phyloP scores from a whole-genome alignment of 2,888 invertebrate genomes.

The Nephrocerus scutellatus region DNA sequence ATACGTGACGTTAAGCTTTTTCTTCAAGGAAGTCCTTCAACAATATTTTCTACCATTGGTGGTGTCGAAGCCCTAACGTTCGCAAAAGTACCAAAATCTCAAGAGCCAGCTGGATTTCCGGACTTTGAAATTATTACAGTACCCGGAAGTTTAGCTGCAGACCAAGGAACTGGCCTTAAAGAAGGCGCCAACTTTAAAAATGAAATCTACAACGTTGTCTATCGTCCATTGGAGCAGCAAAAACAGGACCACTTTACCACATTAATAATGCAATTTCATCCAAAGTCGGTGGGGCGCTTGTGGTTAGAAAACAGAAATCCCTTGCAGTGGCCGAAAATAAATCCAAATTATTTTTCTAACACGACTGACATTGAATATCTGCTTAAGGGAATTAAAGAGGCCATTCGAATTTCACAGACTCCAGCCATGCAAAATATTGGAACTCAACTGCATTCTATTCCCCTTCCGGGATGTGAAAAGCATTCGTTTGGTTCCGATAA shows the following conservation, averaged over 20 bases:
- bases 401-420: constrained; percentile 54
- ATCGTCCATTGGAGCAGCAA: constrained; percentile 49
- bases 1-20: constrained; percentile 26
- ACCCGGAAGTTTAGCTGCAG: constrained; percentile 58
- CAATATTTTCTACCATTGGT: constrained; percentile 51
- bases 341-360: constrained; percentile 54
- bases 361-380: constrained; percentile 50
- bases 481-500: constrained; percentile 53
- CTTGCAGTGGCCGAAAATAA: constrained; percentile 53
- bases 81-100: constrained; percentile 53
- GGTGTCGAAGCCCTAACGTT: constrained; percentile 63
- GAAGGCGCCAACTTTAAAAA: constrained; percentile 54
- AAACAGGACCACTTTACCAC: constrained; percentile 54
- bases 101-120: constrained; percentile 56
- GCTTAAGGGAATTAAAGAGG: constrained; percentile 56
- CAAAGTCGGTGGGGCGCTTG: constrained; percentile 64
- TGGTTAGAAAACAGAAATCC: constrained; percentile 61
- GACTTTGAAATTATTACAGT: constrained; percentile 61
- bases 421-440: constrained; percentile 56
- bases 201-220: constrained; percentile 53
- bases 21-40: constrained; percentile 37
- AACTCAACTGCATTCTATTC: constrained; percentile 50
- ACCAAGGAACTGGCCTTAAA: constrained; percentile 52
- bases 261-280: constrained; percentile 65
- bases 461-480: constrained; percentile 51